These are phyloP conservation scores for Nasonia giraulti DNA, from an alignment of 1,140 invertebrate genomes.

Conservation along the genomic window DNA sequence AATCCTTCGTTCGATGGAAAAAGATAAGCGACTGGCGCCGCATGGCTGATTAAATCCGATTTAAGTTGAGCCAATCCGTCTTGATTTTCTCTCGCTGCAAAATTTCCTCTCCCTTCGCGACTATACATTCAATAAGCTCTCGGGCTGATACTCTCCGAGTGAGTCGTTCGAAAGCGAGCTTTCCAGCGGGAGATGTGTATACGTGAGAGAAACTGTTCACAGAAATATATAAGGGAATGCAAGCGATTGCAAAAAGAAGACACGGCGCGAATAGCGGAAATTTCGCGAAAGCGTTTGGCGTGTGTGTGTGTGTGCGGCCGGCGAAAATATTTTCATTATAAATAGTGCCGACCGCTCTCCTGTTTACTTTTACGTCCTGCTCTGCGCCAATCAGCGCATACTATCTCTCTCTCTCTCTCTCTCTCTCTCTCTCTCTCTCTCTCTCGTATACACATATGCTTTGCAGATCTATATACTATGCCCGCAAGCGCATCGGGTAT, in stretches of 20 bases:
- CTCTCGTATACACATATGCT: constrained; percentile 52
- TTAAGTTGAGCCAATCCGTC: too few species aligned
- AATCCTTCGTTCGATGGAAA: background rate
- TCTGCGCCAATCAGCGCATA: constrained; percentile 53
- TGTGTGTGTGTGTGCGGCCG: constrained; percentile 9
- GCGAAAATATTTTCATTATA: constrained; percentile 73
- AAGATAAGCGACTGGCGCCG: background rate
- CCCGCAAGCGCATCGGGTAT: too few species aligned
- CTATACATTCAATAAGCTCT: too few species aligned
- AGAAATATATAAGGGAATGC: background rate
- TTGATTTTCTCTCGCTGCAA: too few species aligned
- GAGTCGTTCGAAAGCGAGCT: too few species aligned
- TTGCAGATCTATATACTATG: constrained; percentile 34
- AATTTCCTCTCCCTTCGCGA: too few species aligned
- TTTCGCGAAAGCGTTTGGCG: background rate
- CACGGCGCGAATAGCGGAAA: background rate
- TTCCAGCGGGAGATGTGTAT: too few species aligned
- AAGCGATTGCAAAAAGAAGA: constrained; percentile 4
- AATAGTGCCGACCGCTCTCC: constrained; percentile 65
- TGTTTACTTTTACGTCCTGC: constrained; percentile 63
- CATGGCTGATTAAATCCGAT: too few species aligned
- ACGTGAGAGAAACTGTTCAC: too few species aligned
- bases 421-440: constrained; percentile 27
- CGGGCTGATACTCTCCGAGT: too few species aligned
- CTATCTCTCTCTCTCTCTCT: constrained; percentile 14